Conservation (phyloP, 2,113 vertebrate genomes). For the Cinclus mexicanus region DNA sequence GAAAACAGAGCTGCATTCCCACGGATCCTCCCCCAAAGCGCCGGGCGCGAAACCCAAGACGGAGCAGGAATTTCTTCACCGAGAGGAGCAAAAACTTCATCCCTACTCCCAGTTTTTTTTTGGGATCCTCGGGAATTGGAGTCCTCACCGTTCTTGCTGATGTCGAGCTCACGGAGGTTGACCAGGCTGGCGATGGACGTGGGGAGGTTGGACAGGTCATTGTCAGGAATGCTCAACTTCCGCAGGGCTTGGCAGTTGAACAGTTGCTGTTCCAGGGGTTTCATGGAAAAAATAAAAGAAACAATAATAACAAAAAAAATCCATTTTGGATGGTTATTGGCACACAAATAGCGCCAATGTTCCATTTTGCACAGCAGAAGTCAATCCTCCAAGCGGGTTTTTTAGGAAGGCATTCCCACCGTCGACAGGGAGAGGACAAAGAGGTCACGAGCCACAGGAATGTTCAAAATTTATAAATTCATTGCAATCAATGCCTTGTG, state of each 20-base stretch:
- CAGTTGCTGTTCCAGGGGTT: constrained; percentile 84
- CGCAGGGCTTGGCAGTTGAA: constrained; percentile 97
- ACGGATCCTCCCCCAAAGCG: background rate
- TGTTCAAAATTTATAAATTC: background rate
- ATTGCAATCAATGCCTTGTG: accelerated
- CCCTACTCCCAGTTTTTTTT: background rate
- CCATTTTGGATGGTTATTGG: background rate
- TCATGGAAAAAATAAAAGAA: background rate
- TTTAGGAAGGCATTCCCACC: background rate
- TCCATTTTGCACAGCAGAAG: accelerated
- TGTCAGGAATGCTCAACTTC: constrained; percentile 97
- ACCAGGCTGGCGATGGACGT: constrained; percentile 95
- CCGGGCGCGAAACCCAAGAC: accelerated
- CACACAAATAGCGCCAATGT: background rate
- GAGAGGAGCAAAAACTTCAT: accelerated
- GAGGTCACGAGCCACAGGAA: accelerated
- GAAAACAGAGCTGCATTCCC: background rate
- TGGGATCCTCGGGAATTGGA: background rate
- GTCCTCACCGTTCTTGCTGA: constrained; percentile 97
- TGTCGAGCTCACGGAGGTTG: constrained; percentile 97
- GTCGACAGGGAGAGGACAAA: accelerated
- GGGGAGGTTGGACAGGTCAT: constrained; percentile 95
- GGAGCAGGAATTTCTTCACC: accelerated
- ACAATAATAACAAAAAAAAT: background rate
- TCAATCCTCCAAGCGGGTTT: too few relatives aligned